These are phyloP conservation scores for Agrilus biguttatus DNA, from an alignment of 2,888 invertebrate species.

Conservation along the genomic window DNA sequence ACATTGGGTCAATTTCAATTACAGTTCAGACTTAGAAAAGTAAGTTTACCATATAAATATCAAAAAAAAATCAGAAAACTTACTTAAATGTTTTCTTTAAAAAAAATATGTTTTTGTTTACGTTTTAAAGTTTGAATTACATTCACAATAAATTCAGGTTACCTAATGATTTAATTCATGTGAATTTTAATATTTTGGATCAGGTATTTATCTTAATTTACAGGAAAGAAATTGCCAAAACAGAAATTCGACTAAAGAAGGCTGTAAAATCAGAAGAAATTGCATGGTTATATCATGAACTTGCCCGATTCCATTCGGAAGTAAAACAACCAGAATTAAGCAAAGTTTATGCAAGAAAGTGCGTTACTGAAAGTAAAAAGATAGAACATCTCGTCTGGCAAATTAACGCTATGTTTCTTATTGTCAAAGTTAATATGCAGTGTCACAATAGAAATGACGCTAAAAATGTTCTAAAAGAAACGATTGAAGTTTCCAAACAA, in stretches of 20 bases:
- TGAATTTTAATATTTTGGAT: too few relatives aligned
- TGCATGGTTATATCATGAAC: constrained; percentile 34
- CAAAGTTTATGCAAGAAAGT: constrained; percentile 26
- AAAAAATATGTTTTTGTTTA: too few relatives aligned
- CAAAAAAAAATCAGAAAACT: too few relatives aligned
- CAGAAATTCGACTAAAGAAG: constrained; percentile 19
- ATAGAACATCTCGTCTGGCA: constrained; percentile 28
- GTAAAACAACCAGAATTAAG: constrained; percentile 30
- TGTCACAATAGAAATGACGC: constrained; percentile 36
- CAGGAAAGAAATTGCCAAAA: constrained; percentile 20
- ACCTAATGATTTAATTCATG: too few relatives aligned
- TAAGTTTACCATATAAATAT: too few relatives aligned
- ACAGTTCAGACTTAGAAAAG: too few relatives aligned
- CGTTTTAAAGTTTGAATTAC: too few relatives aligned
- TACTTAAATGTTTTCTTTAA: too few relatives aligned
- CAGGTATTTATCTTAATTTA: background rate
- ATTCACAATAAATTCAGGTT: too few relatives aligned
- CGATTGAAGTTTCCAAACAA: constrained; percentile 20
- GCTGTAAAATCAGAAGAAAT: constrained; percentile 27
- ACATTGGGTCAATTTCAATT: too few relatives aligned
- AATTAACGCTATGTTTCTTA: constrained; percentile 29
- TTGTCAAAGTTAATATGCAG: constrained; percentile 29
- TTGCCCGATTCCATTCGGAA: constrained; percentile 28
- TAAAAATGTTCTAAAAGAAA: constrained; percentile 22
- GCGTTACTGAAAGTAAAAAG: constrained; percentile 23